These are phyloP conservation scores for Scalopus aquaticus DNA, from an alignment of 2,113 vertebrate species.

Conservation along the genomic window DNA sequence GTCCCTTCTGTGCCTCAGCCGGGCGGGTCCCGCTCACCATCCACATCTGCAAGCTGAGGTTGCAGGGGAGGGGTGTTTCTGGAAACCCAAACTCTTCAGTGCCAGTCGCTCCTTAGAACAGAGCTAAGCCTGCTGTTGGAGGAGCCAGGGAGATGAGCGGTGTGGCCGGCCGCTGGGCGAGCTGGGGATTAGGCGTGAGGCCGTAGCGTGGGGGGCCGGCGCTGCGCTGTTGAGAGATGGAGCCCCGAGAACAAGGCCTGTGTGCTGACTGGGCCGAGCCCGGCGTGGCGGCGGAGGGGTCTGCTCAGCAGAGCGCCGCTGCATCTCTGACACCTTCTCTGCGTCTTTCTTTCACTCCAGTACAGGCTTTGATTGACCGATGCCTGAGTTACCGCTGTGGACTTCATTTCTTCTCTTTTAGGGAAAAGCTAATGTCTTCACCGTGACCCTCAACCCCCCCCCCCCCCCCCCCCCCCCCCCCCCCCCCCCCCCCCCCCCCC, in stretches of 20 bases:
- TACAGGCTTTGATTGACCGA: not conserved
- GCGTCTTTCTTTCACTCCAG: not conserved
- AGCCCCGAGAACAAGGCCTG: not conserved
- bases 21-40: not conserved
- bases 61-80: not conserved
- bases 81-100: too few relatives aligned
- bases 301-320: fast-evolving
- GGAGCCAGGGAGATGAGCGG: too few relatives aligned
- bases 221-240: not conserved
- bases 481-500: not conserved
- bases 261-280: not conserved
- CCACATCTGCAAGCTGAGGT: not conserved
- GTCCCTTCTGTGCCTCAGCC: too few relatives aligned
- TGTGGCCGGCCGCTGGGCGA: too few relatives aligned
- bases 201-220: too few relatives aligned
- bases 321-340: not conserved
- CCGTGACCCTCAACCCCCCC: not conserved
- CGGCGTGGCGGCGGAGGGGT: not conserved
- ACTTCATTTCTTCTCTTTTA: not conserved
- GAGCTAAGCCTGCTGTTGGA: too few relatives aligned
- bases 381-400: not conserved
- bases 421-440: not conserved
- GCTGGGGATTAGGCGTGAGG: too few relatives aligned
- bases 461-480: not conserved
- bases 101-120: too few relatives aligned